phyloP scores from a whole-genome alignment of 2,888 invertebrate genomes.

The Augochlorella aurata region DNA sequence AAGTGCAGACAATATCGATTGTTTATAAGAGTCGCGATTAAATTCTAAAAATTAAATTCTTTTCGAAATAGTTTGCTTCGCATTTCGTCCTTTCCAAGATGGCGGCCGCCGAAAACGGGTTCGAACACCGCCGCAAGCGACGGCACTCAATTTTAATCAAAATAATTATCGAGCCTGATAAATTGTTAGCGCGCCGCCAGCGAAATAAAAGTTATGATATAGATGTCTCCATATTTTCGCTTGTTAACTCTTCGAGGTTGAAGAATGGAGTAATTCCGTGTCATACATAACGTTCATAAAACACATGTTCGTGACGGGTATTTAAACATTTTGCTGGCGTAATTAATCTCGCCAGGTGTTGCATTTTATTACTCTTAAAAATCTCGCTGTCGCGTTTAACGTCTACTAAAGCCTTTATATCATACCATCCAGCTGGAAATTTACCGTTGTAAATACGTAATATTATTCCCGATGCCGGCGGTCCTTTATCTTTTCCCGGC shows the following conservation, averaged over 20 bases:
- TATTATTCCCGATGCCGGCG: neutral
- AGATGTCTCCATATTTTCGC: neutral
- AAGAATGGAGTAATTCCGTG: neutral
- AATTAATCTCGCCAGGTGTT: neutral
- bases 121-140: neutral
- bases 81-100: neutral
- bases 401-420: neutral
- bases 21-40: no score
- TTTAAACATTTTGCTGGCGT: constrained; percentile 19
- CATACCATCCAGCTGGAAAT: neutral
- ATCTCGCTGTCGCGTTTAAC: neutral
- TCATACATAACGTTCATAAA: constrained; percentile 9
- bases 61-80: neutral
- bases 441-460: neutral
- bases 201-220: neutral
- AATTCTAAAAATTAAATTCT: no score
- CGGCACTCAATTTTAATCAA: neutral
- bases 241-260: neutral
- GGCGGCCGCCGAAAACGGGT: neutral
- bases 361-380: constrained; percentile 8
- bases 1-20: no score
- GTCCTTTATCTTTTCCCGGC: neutral
- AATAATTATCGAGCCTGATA: neutral
- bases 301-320: constrained; percentile 12
- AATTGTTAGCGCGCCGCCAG: neutral